Evolutionary conservation across 2,113 vertebrate species (phyloP).

Genomic region (Phrynosoma platyrhinos): DNA sequence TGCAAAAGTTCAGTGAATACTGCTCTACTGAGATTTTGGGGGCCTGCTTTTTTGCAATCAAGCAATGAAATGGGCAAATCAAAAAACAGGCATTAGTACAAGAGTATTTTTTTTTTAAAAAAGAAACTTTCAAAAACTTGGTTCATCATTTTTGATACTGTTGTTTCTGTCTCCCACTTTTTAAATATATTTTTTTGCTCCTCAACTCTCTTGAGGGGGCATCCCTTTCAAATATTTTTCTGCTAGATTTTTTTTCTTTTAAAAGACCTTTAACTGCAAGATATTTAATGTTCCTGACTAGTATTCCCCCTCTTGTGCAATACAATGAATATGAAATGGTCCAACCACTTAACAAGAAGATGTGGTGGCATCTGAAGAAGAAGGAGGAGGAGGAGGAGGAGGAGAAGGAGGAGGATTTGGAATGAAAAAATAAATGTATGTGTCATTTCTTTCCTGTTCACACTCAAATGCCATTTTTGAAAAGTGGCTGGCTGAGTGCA

Average conservation of each 20-base stretch:
- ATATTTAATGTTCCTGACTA: slow-evolving; percentile 44
- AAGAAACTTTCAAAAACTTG: background rate
- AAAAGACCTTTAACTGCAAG: slow-evolving; percentile 38
- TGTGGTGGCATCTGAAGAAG: background rate
- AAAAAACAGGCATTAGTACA: background rate
- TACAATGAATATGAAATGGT: slow-evolving; percentile 42
- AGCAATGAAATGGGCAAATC: background rate
- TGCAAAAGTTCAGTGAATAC: background rate
- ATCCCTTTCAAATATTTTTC: slow-evolving; percentile 54
- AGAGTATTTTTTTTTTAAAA: background rate
- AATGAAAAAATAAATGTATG: slow-evolving; percentile 3
- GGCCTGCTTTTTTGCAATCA: background rate
- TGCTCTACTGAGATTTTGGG: background rate
- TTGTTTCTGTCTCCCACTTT: slow-evolving; percentile 26
- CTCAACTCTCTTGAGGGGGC: slow-evolving; percentile 28
- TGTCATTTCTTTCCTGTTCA: slow-evolving; percentile 48
- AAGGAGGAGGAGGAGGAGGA: background rate
- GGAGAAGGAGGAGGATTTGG: background rate
- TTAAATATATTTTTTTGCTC: background rate
- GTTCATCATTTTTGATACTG: slow-evolving; percentile 50
- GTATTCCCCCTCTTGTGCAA: background rate
- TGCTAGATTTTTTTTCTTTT: background rate
- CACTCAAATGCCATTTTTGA: slow-evolving; percentile 11
- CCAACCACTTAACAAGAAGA: slow-evolving; percentile 32
- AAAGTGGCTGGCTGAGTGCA: too few relatives aligned